Evolutionary conservation across 2,888 invertebrate genomes (phyloP).

Genomic region (Polydrusus pterygomalis): DNA sequence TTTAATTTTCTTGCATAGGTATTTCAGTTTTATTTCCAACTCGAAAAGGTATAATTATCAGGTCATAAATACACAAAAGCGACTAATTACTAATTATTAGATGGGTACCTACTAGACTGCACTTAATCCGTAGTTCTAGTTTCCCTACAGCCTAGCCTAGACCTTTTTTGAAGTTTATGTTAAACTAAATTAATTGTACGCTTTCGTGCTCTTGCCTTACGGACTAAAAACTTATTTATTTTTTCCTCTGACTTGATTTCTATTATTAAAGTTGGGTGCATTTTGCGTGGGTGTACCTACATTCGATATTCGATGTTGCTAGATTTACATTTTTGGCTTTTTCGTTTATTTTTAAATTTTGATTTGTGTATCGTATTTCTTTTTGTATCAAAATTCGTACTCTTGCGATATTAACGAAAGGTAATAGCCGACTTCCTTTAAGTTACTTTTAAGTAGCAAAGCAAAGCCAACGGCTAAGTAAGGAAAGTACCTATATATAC

Average conservation of each 20-base stretch:
- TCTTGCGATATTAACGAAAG: no score
- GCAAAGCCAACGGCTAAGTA: no score
- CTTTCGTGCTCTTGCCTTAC: slow-evolving; percentile 7
- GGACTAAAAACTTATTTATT: slow-evolving; percentile 5
- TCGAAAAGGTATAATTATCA: no score
- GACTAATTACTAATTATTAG: no score
- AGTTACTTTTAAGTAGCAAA: no score
- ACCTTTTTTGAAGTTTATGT: neutral
- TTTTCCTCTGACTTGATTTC: slow-evolving; percentile 46
- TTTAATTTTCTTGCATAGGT: no score
- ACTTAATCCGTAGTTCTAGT: no score
- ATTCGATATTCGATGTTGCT: slow-evolving; percentile 18
- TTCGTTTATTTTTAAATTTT: slow-evolving; percentile 3
- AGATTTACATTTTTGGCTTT: slow-evolving; percentile 13
- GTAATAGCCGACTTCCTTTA: no score
- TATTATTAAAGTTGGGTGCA: slow-evolving; percentile 43
- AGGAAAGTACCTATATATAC: no score
- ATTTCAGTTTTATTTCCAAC: no score
- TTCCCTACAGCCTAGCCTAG: neutral
- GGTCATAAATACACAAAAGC: no score
- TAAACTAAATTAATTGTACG: neutral
- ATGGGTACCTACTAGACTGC: no score
- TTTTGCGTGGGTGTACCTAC: slow-evolving; percentile 34
- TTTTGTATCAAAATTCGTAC: neutral
- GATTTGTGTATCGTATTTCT: slow-evolving; percentile 11